Evolutionary conservation across 35 echinoderm and acorn worm genomes (phyloP), one percentile per base, ranked within the genome.

Genomic region (Strongylocentrotus purpuratus): DNA sequence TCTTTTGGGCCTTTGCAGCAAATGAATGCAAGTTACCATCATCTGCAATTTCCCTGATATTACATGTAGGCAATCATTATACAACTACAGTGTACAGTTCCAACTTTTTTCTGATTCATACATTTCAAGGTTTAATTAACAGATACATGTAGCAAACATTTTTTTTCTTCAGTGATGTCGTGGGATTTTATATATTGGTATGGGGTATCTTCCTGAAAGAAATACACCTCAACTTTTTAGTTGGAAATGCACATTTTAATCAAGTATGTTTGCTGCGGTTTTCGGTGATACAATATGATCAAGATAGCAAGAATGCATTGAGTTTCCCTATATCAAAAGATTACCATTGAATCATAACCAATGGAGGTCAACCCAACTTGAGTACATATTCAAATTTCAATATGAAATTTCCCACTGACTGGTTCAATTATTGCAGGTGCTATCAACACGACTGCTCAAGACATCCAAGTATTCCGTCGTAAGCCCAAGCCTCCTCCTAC

Each of bases 401-500:
- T 78, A 28, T 8, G 5, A 78, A 78, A n/a, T 28, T 89, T 20
- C 15, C 32, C 32, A 45, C 32, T 89, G 31, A 41, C 15, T 10
- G 32, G 11, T 28, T 89, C 18, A 35, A 35, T 46, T 31, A 0
- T 48, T 93, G 31, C 17, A 97, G 97, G 97, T 93, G 97, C 97
- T 15, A 96, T 97, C 94, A 97, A 97, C 86, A 46, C 97, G 32
- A 97, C 97, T 31, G 97, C 97, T 47, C 96, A 61, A 46, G 94
- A 96, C 70, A 92, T 97, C 31, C 88, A 91, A 9, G 91, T 97
- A 0, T 90, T 94, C 61, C 95, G 94, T 33, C 86, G 94, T 55
- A 97, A 97, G 88, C 50, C 95, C 17, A 96, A 94, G 52, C 95
- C 97, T 31, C 97, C 97, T 55, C 95, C 95, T n/a, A 97, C 97